Evolutionary conservation across 2,888 invertebrate species (phyloP).

Genomic region (Apoda limacodes): DNA sequence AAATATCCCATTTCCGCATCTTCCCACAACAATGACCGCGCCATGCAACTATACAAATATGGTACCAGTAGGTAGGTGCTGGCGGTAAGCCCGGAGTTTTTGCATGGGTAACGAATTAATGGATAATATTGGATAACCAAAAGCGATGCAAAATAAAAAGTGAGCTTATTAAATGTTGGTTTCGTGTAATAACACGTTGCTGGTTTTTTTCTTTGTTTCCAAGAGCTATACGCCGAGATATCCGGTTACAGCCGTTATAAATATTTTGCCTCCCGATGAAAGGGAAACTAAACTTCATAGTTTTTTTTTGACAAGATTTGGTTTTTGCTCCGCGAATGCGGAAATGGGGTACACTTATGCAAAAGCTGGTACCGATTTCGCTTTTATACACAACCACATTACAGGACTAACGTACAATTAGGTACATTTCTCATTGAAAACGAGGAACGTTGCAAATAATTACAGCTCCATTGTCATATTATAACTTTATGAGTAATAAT

Average conservation of each 20-base stretch:
- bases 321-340: slow-evolving; percentile 61
- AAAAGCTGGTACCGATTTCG: slow-evolving; percentile 60
- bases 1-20: slow-evolving; percentile 72
- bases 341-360: slow-evolving; percentile 63
- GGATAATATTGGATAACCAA: slow-evolving; percentile 70
- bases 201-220: slow-evolving; percentile 67
- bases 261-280: slow-evolving; percentile 66
- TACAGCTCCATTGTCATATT: slow-evolving; percentile 35
- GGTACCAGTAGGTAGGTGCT: slow-evolving; percentile 30
- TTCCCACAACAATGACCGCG: slow-evolving; percentile 64
- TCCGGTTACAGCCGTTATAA: slow-evolving; percentile 66
- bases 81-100: slow-evolving; percentile 49
- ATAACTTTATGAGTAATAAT: too few species aligned
- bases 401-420: slow-evolving; percentile 59
- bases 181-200: slow-evolving; percentile 67
- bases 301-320: slow-evolving; percentile 49
- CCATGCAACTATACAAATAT: slow-evolving; percentile 66
- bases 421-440: slow-evolving; percentile 32
- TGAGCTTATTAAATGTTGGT: slow-evolving; percentile 68
- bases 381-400: slow-evolving; percentile 43
- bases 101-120: slow-evolving; percentile 59
- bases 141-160: slow-evolving; percentile 63
- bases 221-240: slow-evolving; percentile 55
- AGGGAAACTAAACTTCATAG: slow-evolving; percentile 65
- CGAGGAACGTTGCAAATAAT: slow-evolving; percentile 38